Evolutionary conservation across 2,113 vertebrate species (phyloP).

Genomic region (Prunella fulvescens): DNA sequence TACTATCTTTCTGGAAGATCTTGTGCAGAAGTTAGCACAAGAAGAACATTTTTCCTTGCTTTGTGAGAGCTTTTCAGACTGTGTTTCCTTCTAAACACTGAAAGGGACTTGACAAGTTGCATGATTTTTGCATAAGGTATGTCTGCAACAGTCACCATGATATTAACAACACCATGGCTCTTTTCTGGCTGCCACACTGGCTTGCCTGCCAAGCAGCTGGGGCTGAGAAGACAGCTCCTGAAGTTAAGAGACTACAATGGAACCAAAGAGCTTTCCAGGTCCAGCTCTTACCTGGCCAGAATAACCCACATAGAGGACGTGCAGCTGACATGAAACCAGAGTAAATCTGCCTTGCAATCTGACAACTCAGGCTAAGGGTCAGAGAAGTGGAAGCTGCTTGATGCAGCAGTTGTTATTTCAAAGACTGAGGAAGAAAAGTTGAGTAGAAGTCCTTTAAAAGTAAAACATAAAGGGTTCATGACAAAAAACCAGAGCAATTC

Average conservation of each 20-base stretch:
- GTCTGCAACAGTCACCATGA: neutral
- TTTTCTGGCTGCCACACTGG: neutral
- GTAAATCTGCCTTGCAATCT: neutral
- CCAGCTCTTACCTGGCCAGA: neutral
- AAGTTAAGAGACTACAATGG: neutral
- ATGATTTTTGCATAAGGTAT: neutral
- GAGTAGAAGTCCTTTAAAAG: neutral
- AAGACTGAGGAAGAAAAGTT: neutral
- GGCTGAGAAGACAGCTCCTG: neutral
- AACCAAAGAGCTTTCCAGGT: neutral
- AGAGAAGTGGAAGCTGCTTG: neutral
- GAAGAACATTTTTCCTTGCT: neutral
- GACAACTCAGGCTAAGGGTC: neutral
- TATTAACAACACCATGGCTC: neutral
- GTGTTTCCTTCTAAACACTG: neutral
- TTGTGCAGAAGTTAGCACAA: neutral
- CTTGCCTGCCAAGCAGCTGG: neutral
- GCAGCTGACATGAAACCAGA: neutral
- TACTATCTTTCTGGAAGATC: neutral
- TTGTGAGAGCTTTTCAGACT: neutral
- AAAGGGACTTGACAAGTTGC: neutral
- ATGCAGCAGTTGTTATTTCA: neutral
- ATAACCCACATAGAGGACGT: rapidly evolving
- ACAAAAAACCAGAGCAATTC: neutral
- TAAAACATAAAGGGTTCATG: neutral